Evolutionary conservation across 2,888 invertebrate species (phyloP).

Genomic region (Herminia tarsipennalis): DNA sequence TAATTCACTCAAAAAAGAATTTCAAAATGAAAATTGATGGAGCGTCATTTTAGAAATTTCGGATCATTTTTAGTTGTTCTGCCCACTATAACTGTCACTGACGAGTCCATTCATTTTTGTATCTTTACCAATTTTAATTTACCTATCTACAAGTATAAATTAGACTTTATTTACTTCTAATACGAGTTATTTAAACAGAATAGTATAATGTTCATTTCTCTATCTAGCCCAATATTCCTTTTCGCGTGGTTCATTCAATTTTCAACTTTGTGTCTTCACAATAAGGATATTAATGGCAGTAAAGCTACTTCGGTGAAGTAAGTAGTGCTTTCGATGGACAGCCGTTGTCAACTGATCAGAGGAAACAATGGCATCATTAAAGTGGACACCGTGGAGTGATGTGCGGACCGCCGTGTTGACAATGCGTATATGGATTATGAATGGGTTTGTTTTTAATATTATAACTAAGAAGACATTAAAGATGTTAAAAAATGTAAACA

Average conservation of each 20-base stretch:
- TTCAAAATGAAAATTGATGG: slow-evolving; percentile 68
- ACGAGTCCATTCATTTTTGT: slow-evolving; percentile 70
- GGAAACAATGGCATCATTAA: slow-evolving; percentile 82
- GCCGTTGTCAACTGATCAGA: slow-evolving; percentile 61
- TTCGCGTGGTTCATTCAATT: slow-evolving; percentile 7
- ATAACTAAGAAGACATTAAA: too few relatives aligned
- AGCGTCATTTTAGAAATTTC: slow-evolving; percentile 69
- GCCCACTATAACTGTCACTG: slow-evolving; percentile 73
- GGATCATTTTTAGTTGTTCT: slow-evolving; percentile 74
- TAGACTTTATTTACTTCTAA: slow-evolving; percentile 41
- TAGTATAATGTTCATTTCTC: slow-evolving; percentile 14
- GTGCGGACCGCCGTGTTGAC: slow-evolving; percentile 75
- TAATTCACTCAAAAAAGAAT: slow-evolving; percentile 32
- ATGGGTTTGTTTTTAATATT: slow-evolving; percentile 37
- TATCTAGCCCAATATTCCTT: slow-evolving; percentile 10
- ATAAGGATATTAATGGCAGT: slow-evolving; percentile 22
- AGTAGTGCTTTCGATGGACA: slow-evolving; percentile 69
- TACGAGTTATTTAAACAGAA: slow-evolving; percentile 29
- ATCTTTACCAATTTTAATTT: slow-evolving; percentile 37
- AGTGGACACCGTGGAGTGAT: slow-evolving; percentile 74
- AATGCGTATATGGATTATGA: slow-evolving; percentile 56
- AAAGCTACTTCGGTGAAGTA: slow-evolving; percentile 27
- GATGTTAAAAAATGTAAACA: too few relatives aligned
- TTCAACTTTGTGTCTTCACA: slow-evolving; percentile 15
- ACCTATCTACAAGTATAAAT: slow-evolving; percentile 27